These are phyloP conservation scores for Zaprionus taronus DNA, from an alignment of 1,140 invertebrate genomes.

Conservation along the genomic window DNA sequence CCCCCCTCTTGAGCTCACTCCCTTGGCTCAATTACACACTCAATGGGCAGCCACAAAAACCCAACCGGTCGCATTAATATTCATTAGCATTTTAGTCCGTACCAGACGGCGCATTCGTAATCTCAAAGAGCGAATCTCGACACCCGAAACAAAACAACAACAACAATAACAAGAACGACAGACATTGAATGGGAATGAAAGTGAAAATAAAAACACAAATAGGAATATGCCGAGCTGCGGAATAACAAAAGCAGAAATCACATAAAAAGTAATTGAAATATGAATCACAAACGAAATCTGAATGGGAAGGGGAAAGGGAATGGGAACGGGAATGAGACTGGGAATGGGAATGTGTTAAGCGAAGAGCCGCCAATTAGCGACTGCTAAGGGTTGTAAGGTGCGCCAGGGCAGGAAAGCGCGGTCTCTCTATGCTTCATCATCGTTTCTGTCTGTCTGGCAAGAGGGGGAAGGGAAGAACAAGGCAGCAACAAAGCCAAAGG, in stretches of 20 bases:
- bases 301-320: slow-evolving; percentile 9
- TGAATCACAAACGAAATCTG: slow-evolving; percentile 51
- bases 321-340: not conserved
- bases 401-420: not conserved
- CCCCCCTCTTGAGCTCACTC: not conserved
- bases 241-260: slow-evolving; percentile 80
- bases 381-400: not conserved
- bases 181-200: slow-evolving; percentile 65
- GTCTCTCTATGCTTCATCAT: slow-evolving; percentile 45
- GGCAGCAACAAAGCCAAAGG: slow-evolving; percentile 18
- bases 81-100: slow-evolving; percentile 76
- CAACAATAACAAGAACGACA: slow-evolving; percentile 21
- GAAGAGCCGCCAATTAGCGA: slow-evolving; percentile 8
- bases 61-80: slow-evolving; percentile 73
- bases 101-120: slow-evolving; percentile 42
- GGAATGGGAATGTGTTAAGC: slow-evolving; percentile 60
- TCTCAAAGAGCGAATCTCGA: slow-evolving; percentile 80
- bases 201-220: slow-evolving; percentile 81
- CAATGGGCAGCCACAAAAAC: slow-evolving; percentile 76
- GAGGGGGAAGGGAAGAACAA: not conserved
- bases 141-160: slow-evolving; percentile 53
- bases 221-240: slow-evolving; percentile 64
- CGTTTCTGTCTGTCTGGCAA: slow-evolving; percentile 17
- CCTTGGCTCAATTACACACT: slow-evolving; percentile 75
- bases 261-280: slow-evolving; percentile 84